Conservation (phyloP, 2,113 vertebrate genomes). For the Lophotis ruficrista region DNA sequence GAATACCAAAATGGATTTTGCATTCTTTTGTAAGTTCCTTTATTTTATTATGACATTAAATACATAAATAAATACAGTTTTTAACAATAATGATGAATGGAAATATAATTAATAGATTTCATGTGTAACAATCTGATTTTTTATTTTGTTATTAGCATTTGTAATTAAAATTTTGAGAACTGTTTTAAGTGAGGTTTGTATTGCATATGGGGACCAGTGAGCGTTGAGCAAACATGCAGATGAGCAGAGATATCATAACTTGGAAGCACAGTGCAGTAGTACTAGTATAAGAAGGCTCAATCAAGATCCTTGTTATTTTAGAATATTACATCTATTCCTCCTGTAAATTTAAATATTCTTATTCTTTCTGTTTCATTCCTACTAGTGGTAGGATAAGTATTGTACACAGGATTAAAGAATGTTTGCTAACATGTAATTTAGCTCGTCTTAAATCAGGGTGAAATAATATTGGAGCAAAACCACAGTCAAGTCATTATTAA, state of each 20-base stretch:
- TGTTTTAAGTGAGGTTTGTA: not conserved
- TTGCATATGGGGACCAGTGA: not conserved
- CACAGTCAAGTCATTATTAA: not conserved
- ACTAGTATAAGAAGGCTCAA: not conserved
- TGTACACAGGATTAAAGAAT: not conserved
- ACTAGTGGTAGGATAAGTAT: not conserved
- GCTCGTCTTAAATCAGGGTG: not conserved
- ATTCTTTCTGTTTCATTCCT: not conserved
- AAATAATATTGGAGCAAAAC: not conserved
- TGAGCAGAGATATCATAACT: not conserved
- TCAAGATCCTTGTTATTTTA: not conserved
- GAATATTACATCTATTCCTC: not conserved
- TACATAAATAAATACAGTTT: not conserved
- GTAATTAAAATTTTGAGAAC: not conserved
- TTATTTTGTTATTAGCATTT: not conserved
- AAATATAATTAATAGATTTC: not conserved
- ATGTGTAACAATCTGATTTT: not conserved
- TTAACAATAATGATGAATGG: not conserved
- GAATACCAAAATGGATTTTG: not conserved
- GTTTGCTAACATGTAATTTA: not conserved
- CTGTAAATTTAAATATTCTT: not conserved
- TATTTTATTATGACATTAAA: constrained; percentile 4
- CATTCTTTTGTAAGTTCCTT: not conserved
- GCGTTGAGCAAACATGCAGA: not conserved
- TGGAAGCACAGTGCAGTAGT: not conserved